phyloP scores from a whole-genome alignment of 2,797 vertebrate species.

The Numenius phaeopus region DNA sequence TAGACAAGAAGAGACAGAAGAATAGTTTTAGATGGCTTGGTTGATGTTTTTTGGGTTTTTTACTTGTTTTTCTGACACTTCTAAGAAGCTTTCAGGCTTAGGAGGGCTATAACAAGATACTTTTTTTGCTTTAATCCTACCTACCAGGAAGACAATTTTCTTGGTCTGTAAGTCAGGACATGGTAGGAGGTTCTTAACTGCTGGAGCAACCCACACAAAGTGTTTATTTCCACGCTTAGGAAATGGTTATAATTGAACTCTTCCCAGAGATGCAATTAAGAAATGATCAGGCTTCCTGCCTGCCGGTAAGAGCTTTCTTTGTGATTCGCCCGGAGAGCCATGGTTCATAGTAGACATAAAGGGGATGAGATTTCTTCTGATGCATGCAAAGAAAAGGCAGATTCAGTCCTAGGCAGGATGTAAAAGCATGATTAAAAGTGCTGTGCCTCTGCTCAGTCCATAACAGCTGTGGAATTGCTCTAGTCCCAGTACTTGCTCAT shows the following conservation, averaged over 20 bases:
- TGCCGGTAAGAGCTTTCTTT: neutral
- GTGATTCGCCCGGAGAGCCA: neutral
- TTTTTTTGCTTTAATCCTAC: neutral
- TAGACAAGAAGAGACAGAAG: neutral
- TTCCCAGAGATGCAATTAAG: neutral
- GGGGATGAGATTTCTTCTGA: neutral
- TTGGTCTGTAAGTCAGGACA: neutral
- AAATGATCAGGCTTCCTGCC: neutral
- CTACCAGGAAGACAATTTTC: neutral
- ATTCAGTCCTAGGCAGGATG: neutral
- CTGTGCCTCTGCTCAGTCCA: accelerated
- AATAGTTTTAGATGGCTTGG: neutral
- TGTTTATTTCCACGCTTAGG: slow-evolving; percentile 20
- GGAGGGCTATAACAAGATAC: neutral
- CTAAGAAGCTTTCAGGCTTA: neutral
- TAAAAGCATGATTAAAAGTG: neutral
- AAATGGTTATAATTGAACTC: neutral
- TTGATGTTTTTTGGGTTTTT: neutral
- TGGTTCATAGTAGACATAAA: neutral
- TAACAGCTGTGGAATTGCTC: neutral
- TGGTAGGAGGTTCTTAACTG: neutral
- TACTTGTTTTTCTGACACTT: neutral
- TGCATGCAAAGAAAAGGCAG: neutral
- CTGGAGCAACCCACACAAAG: neutral
- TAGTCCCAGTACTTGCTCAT: neutral